These are phyloP conservation scores for Drosophila vallismaia DNA, from an alignment of 2,888 invertebrate species.

Conservation along the genomic window DNA sequence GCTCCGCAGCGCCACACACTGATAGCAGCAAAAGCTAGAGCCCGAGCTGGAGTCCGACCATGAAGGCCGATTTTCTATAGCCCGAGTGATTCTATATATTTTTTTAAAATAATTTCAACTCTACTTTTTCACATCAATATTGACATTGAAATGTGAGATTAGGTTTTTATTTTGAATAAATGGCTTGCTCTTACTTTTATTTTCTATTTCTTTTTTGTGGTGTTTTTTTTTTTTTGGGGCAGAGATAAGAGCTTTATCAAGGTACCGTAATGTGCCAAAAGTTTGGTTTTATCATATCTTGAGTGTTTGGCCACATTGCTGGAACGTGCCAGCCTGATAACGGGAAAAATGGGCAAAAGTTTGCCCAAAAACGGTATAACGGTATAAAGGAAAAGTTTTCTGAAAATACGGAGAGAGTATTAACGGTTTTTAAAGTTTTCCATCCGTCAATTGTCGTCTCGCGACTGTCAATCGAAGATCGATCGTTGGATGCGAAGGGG, in stretches of 20 bases:
- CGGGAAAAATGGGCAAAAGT: slow-evolving; percentile 22
- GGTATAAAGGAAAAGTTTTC: background rate
- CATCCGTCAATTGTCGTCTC: slow-evolving; percentile 24
- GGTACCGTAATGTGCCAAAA: slow-evolving; percentile 50
- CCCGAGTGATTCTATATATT: background rate
- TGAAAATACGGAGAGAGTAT: background rate
- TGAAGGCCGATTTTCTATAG: slow-evolving; percentile 37
- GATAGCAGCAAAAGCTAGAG: slow-evolving; percentile 67
- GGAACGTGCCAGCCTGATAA: slow-evolving; percentile 54
- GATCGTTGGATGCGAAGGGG: slow-evolving; percentile 5
- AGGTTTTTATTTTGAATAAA: slow-evolving; percentile 50
- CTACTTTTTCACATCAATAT: slow-evolving; percentile 31
- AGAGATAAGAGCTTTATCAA: slow-evolving; percentile 37
- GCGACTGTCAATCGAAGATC: slow-evolving; percentile 24
- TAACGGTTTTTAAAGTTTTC: slow-evolving; percentile 14
- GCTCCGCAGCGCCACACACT: slow-evolving; percentile 49
- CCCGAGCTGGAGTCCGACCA: slow-evolving; percentile 54
- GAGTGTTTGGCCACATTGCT: slow-evolving; percentile 48
- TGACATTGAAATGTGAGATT: slow-evolving; percentile 65
- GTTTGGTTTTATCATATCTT: slow-evolving; percentile 42
- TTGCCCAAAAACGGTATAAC: slow-evolving; percentile 17
- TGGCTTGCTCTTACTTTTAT: slow-evolving; percentile 26
- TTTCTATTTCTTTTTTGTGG: background rate
- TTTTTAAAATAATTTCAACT: slow-evolving; percentile 17
- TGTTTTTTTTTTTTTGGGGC: background rate